A percentile compares a stretch with the other conserved stretches of the same genome.
Conservation (phyloP, 2,888 invertebrate species). For the Drosophila rellima region DNA sequence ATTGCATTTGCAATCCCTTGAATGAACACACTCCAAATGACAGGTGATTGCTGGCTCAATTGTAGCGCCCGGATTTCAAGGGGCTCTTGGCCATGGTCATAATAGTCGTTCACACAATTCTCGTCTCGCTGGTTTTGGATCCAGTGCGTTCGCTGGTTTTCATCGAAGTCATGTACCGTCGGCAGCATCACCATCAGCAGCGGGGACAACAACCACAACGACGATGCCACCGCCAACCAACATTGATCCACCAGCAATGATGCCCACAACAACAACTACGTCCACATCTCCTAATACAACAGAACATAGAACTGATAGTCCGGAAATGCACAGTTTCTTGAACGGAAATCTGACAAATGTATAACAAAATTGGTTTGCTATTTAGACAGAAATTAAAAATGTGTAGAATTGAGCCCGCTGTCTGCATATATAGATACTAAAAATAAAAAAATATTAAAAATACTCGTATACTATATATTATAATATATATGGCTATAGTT, state of each 20-base stretch:
- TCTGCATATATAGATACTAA: conserved; percentile 10
- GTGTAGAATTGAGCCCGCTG: conserved; percentile 59
- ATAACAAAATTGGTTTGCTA: conserved; percentile 79
- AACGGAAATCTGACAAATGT: conserved; percentile 82
- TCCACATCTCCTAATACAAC: conserved; percentile 51
- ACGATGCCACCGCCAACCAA: conserved; percentile 42
- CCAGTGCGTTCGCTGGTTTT: conserved; percentile 50
- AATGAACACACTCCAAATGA: conserved; percentile 41
- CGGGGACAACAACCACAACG: conserved; percentile 46
- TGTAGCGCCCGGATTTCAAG: conserved; percentile 84
- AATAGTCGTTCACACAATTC: conserved; percentile 84
- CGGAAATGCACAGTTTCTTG: conserved; percentile 66
- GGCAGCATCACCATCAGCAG: conserved; percentile 38
- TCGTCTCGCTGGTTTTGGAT: conserved; percentile 63
- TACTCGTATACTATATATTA: conserved; percentile 28
- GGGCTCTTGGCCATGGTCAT: conserved; percentile 83
- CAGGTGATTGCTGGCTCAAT: conserved; percentile 85
- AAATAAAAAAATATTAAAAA: conserved; percentile 15
- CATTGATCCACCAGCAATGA: conserved; percentile 30
- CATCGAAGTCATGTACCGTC: conserved; percentile 60
- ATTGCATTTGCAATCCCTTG: conserved; percentile 25
- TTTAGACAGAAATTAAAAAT: conserved; percentile 55
- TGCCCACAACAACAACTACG: conserved; percentile 44
- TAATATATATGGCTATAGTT: conserved; percentile 30
- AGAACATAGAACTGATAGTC: conserved; percentile 61